Conservation (phyloP, 2,797 vertebrate genomes). For the Choloepus didactylus region DNA sequence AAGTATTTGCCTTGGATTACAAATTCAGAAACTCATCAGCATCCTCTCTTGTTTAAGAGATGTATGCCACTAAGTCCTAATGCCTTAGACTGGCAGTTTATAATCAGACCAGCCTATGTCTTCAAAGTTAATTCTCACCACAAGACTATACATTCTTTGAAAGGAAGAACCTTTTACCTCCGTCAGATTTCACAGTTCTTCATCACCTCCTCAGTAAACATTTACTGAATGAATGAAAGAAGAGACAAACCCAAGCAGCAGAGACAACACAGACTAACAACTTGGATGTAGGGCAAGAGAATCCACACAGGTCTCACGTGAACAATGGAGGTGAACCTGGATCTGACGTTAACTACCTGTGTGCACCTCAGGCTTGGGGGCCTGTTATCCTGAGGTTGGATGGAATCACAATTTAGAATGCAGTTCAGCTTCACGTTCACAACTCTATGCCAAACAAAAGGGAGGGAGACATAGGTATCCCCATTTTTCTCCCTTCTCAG, state of each 20-base stretch:
- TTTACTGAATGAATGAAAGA: neutral
- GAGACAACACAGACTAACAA: neutral
- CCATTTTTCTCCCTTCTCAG: neutral
- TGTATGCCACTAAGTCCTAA: neutral
- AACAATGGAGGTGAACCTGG: neutral
- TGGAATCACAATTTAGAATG: neutral
- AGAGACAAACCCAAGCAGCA: conserved; percentile 21
- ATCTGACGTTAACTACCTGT: neutral
- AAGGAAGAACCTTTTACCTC: conserved; percentile 1
- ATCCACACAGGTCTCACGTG: neutral
- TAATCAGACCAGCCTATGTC: neutral
- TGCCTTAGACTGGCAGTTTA: conserved; percentile 19
- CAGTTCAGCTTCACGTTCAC: neutral
- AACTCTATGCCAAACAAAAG: neutral
- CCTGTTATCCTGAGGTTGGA: neutral
- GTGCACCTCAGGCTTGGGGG: neutral
- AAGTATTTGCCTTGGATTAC: neutral
- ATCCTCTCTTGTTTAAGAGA: neutral
- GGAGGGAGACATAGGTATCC: neutral
- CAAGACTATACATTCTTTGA: neutral
- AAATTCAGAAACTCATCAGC: neutral
- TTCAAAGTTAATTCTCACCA: conserved; percentile 53
- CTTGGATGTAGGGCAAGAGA: neutral
- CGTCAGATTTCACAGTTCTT: neutral
- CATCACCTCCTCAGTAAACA: conserved; percentile 48